Evolutionary conservation across 2,888 invertebrate species (phyloP), one percentile per base, ranked within the genome.

Genomic region (Falcaria lacertinaria): DNA sequence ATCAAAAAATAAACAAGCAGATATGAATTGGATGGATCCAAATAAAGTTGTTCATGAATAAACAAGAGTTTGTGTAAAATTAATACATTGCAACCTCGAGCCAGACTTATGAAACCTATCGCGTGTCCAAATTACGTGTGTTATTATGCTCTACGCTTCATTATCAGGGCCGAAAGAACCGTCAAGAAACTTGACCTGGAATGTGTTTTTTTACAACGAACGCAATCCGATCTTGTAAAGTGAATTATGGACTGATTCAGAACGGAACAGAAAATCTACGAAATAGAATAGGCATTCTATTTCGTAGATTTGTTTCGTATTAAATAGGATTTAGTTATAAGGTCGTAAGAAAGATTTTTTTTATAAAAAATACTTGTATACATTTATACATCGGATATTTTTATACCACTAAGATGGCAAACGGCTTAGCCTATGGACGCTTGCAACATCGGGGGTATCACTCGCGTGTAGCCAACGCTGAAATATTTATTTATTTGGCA

Each of bases 181-280:
- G 54, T 54, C 58, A 41, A 48, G 64, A 57, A 59, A 60, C 59
- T 57, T 69, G 74, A 69, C 78, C 76, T 67, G 17, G 35, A 33
- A 43, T 42, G 41, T 41, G 41, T 41, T 56, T 48, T 38, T 48
- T 57, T 38, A 48, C 47, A 45, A 54, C 48, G 47, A 33, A 14
- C 35, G 36, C n/a, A n/a, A n/a, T n/a, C n/a, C n/a, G n/a, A n/a
- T n/a, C n/a, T n/a, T n/a, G n/a, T n/a, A n/a, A n/a, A 52, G 47
- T 52, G 60, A 57, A 57, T 28, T 28, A 28, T 11, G 28, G 8
- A 28, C 28, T 11, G 11, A 22, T 28, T 28, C 11, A 3, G 11
- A 28, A 28, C 11, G 28, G 28, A 11, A 11, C 11, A n/a, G n/a
- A n/a, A n/a, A n/a, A n/a, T n/a, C n/a, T n/a, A n/a, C n/a, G n/a